Evolutionary conservation across 1,140 invertebrate species (phyloP).

Genomic region (Camponotus floridanus): DNA sequence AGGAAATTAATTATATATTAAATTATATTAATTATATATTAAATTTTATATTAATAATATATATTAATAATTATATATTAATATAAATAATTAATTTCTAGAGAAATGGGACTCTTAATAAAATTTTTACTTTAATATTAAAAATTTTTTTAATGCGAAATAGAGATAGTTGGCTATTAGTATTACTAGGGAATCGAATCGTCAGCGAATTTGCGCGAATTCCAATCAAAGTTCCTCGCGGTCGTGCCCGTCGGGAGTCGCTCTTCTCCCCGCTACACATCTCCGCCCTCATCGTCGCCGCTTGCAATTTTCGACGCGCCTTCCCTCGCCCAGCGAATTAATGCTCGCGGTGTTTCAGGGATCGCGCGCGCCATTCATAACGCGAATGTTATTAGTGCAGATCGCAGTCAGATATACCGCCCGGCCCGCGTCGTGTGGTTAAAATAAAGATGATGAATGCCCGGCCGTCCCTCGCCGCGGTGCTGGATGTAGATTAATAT

Average conservation of each 20-base stretch:
- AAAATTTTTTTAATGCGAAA: background rate
- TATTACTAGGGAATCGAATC: constrained; percentile 8
- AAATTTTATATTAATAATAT: too few species aligned
- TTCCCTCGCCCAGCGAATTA: constrained; percentile 72
- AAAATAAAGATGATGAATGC: constrained; percentile 84
- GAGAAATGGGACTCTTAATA: background rate
- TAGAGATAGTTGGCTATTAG: background rate
- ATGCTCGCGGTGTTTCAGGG: constrained; percentile 75
- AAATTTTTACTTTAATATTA: background rate
- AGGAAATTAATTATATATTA: too few species aligned
- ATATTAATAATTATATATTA: too few species aligned
- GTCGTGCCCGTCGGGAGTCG: constrained; percentile 30
- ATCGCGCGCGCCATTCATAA: constrained; percentile 79
- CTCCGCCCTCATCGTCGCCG: constrained; percentile 43
- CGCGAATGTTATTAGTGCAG: constrained; percentile 83
- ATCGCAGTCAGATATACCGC: constrained; percentile 80
- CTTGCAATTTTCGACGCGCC: constrained; percentile 70
- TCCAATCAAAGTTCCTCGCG: constrained; percentile 55
- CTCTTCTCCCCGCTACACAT: constrained; percentile 36
- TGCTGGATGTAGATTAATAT: constrained; percentile 81
- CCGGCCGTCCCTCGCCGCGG: constrained; percentile 73
- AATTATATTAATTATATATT: too few species aligned
- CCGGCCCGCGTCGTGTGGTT: constrained; percentile 79
- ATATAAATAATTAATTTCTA: background rate
- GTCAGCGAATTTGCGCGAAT: constrained; percentile 29